Evolutionary conservation across 2,113 vertebrate species (phyloP).

Genomic region (Crotalus horridus): DNA sequence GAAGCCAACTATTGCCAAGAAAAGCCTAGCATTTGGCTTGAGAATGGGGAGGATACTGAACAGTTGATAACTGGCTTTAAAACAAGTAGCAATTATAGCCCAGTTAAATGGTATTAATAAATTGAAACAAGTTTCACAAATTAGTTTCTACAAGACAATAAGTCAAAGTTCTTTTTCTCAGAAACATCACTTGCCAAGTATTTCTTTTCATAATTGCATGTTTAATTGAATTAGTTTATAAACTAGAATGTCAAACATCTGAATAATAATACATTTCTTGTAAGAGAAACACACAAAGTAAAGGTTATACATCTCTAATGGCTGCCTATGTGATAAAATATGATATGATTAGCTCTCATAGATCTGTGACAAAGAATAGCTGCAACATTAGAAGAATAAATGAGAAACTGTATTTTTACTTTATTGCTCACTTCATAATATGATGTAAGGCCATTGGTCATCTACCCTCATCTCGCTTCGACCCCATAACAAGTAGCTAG

Average conservation of each 20-base stretch:
- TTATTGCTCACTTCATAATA: background rate
- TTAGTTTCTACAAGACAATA: background rate
- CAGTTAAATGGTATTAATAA: background rate
- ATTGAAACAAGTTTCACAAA: background rate
- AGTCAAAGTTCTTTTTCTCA: background rate
- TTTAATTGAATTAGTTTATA: background rate
- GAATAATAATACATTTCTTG: background rate
- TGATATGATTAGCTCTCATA: background rate
- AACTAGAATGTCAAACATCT: background rate
- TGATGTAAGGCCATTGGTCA: background rate
- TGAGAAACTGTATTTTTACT: background rate
- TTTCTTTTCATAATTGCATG: background rate
- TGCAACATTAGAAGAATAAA: background rate
- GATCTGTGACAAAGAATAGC: background rate
- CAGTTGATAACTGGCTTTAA: background rate
- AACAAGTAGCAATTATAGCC: background rate
- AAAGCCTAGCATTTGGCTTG: background rate
- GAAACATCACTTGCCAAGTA: background rate
- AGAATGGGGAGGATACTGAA: background rate
- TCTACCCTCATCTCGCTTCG: background rate
- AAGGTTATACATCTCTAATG: background rate
- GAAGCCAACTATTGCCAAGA: background rate
- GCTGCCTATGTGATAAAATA: background rate
- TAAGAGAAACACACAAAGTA: background rate
- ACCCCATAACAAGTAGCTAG: rapidly evolving